Percentiles rank a stretch among this genome's conserved stretches.
phyloP scores from a whole-genome alignment of 2,113 vertebrate genomes.

The Bos indicus region DNA sequence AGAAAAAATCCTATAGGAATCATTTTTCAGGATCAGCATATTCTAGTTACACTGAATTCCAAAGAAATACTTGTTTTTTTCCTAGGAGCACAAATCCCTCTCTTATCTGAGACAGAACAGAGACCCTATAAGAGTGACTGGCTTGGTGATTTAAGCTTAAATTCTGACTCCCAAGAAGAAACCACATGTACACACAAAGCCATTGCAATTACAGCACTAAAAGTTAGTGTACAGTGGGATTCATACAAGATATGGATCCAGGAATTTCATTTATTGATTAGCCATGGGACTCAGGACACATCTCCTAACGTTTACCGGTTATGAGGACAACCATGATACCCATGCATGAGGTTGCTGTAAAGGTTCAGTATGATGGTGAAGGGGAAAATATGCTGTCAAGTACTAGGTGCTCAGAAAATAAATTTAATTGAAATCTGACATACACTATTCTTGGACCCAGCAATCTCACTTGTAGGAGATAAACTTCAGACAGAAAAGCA shows the following conservation, averaged over 20 bases:
- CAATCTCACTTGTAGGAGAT: not conserved
- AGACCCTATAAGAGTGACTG: not conserved
- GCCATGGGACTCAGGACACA: not conserved
- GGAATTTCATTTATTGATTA: not conserved
- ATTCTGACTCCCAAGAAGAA: not conserved
- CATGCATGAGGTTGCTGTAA: not conserved
- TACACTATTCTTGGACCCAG: not conserved
- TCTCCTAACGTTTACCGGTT: not conserved
- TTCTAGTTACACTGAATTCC: not conserved
- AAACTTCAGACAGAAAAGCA: not conserved
- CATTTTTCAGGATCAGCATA: not conserved
- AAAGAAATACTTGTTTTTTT: not conserved
- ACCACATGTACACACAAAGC: not conserved
- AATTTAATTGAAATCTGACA: slow-evolving; percentile 7
- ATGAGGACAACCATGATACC: not conserved
- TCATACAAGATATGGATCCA: not conserved
- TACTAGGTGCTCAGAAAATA: not conserved
- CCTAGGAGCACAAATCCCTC: not conserved
- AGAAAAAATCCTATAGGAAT: not conserved
- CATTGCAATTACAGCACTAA: not conserved
- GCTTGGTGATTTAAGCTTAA: not conserved
- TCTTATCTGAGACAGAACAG: not conserved
- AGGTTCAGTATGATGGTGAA: not conserved
- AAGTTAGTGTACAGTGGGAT: not conserved
- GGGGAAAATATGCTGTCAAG: not conserved